These are phyloP conservation scores for Beroe ovata DNA, from an alignment of 37 sponge, comb jelly and placozoan genomes.

Conservation along the genomic window DNA sequence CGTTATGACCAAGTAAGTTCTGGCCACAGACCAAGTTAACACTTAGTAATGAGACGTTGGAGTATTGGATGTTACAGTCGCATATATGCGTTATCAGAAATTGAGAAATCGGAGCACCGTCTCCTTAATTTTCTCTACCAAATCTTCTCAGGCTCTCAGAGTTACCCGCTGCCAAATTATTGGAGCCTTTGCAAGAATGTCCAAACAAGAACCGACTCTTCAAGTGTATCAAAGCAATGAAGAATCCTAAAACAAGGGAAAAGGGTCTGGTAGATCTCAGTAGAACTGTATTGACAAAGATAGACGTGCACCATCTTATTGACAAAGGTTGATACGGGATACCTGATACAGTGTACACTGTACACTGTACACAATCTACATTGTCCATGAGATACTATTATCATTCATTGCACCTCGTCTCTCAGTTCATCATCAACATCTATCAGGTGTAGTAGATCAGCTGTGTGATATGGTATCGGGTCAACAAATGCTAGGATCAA, in stretches of 20 bases:
- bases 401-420: too few species aligned
- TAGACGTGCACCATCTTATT: slow-evolving; percentile 41
- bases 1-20: slow-evolving; percentile 8
- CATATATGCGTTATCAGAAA: too few species aligned
- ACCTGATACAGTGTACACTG: too few species aligned
- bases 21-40: too few species aligned
- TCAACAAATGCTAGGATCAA: neutral
- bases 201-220: slow-evolving; percentile 59
- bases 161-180: slow-evolving; percentile 20
- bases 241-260: slow-evolving; percentile 18
- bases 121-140: too few species aligned
- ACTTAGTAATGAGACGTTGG: too few species aligned
- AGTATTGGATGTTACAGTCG: too few species aligned
- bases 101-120: too few species aligned
- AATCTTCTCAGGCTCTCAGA: slow-evolving; percentile 9
- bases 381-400: too few species aligned
- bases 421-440: neutral
- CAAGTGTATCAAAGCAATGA: slow-evolving; percentile 61
- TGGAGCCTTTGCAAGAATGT: slow-evolving; percentile 5
- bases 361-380: too few species aligned
- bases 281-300: slow-evolving; percentile 39
- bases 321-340: slow-evolving; percentile 25
- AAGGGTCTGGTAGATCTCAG: slow-evolving; percentile 54
- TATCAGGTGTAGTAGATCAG: slow-evolving; percentile 53
- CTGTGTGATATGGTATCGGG: slow-evolving; percentile 11